phyloP scores from a whole-genome alignment of 2,113 vertebrate species.

The Caloenas nicobarica region DNA sequence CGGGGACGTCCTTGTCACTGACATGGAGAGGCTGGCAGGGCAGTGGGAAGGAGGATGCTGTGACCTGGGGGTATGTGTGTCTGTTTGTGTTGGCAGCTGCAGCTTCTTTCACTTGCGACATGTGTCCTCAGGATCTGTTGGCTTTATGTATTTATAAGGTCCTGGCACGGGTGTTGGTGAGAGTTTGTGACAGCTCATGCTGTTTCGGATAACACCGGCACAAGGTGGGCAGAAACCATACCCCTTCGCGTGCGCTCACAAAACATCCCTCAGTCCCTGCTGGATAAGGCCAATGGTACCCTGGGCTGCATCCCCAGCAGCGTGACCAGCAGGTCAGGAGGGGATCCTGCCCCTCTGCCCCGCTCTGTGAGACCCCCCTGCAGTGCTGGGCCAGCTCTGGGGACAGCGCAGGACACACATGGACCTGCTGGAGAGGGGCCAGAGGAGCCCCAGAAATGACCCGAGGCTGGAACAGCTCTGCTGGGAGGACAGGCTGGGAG shows the following conservation, averaged over 20 bases:
- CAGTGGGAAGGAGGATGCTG: neutral
- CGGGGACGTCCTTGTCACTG: neutral
- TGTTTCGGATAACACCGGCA: neutral
- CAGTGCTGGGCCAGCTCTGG: too few relatives aligned
- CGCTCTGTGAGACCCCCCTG: too few relatives aligned
- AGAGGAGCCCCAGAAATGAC: too few relatives aligned
- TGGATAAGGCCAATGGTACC: too few relatives aligned
- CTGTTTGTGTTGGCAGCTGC: fast-evolving
- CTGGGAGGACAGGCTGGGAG: too few relatives aligned
- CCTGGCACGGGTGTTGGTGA: neutral
- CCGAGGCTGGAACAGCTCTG: too few relatives aligned
- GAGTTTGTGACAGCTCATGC: neutral
- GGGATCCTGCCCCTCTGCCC: too few relatives aligned
- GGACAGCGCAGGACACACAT: too few relatives aligned
- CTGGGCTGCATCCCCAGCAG: too few relatives aligned
- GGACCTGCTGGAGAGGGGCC: too few relatives aligned
- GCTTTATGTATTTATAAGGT: neutral
- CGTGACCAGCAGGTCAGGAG: too few relatives aligned
- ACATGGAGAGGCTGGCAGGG: neutral
- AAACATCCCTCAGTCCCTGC: neutral
- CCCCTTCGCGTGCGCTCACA: neutral
- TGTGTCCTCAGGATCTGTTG: neutral
- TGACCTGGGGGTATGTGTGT: fast-evolving
- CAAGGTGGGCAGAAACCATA: neutral
- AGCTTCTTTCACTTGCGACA: fast-evolving